Percentiles rank a stretch among this genome's conserved stretches.
These are phyloP conservation scores for Pogonophryne albipinna DNA, from an alignment of 2,797 vertebrate genomes.

Conservation along the genomic window DNA sequence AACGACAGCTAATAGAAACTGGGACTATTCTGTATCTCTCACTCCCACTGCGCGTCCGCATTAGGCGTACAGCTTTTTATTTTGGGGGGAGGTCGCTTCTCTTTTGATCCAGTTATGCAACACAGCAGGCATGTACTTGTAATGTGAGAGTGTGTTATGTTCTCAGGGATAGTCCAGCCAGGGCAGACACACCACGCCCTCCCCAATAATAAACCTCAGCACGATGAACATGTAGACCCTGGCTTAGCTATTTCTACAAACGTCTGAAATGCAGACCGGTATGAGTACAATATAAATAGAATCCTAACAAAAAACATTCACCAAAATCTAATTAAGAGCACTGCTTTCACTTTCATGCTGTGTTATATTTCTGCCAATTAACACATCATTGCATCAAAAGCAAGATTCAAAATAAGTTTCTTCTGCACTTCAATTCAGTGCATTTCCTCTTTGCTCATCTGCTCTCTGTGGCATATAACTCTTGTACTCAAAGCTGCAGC, in stretches of 20 bases:
- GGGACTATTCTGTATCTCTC: constrained; percentile 77
- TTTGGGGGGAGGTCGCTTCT: constrained; percentile 71
- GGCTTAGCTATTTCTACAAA: constrained; percentile 27
- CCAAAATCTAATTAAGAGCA: too few species aligned
- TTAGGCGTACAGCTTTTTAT: constrained; percentile 76
- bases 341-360: too few species aligned
- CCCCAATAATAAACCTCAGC: constrained; percentile 29
- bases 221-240: constrained; percentile 32
- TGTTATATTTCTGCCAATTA: too few species aligned
- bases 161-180: constrained; percentile 56
- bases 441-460: too few species aligned
- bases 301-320: too few species aligned
- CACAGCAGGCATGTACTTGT: constrained; percentile 72
- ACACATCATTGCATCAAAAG: too few species aligned
- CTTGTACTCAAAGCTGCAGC: too few species aligned
- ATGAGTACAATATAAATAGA: background rate
- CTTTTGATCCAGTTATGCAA: constrained; percentile 82
- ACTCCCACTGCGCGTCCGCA: constrained; percentile 79
- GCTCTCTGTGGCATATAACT: too few species aligned
- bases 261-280: constrained; percentile 20
- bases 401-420: too few species aligned
- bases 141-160: constrained; percentile 72
- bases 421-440: too few species aligned
- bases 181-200: constrained; percentile 31
- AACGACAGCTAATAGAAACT: constrained; percentile 75